Base-by-base conservation (phyloP, 1,140 invertebrate genomes). In the Trichonephila clavata region DNA sequence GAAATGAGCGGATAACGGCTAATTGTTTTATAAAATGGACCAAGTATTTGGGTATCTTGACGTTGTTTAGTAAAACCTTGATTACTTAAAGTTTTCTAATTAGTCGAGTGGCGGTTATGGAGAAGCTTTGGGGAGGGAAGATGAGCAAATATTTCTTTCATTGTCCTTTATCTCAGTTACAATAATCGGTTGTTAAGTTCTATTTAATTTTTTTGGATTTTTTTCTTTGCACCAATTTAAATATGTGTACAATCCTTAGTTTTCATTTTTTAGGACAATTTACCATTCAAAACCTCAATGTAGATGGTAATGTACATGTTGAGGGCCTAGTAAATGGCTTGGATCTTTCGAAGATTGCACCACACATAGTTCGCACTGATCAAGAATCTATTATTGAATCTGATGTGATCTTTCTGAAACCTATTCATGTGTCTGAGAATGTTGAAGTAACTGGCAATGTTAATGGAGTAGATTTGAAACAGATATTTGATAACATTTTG, bases 401-500 rank as follows among this genome's bases (percentile, higher is more conserved):
- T 0, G 39, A 94, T 59, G 61, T 94, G 1, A 87, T 71, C 7
- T 94, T 94, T 32, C 3, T 24, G 0, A 39, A 63, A 20, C 68
- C 83, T 8, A 50, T 94, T 20, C 27, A 89, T n/a, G 84, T 94
- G 13, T 32, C 10, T 1, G 18, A 87, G 20, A 43, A 94, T 27
- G 27, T 94, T 16, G 27, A 8, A 20, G 94, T 94, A 7, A 32
- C 68, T 16, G 94, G 94, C 4, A 13, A 57, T 16, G 94, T 94
- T n/a, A 94, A 94, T 60, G 90, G 86, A 27, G 68, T 94, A 13
- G 24, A 94, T 5, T 43, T 94, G 5, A 81, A 86, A 13, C 27
- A 61, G n/a, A n/a, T 94, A 3, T 65, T 10, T 13, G 61, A 88
- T 8, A 80, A 27, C n/a, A 50, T 92, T 43, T 84, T 94, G 6